These are phyloP conservation scores for Metellina segmentata DNA, from an alignment of 2,888 invertebrate genomes.

Conservation along the genomic window DNA sequence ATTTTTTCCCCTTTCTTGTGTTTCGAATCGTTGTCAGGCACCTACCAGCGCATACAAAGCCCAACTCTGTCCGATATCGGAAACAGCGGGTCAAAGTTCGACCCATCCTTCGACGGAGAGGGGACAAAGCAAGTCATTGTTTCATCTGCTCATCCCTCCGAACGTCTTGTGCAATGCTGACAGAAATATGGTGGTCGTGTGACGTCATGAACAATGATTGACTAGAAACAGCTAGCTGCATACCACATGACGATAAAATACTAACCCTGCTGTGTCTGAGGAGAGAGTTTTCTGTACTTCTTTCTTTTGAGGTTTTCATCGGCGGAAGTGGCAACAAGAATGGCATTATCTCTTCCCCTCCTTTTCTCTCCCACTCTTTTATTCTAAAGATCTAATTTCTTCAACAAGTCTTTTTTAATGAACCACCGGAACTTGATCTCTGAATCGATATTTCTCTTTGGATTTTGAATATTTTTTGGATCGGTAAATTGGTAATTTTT, in stretches of 20 bases:
- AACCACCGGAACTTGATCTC: too few species aligned
- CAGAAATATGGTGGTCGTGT: slow-evolving; percentile 69
- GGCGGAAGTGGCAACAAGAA: slow-evolving; percentile 51
- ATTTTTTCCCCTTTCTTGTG: slow-evolving; percentile 28
- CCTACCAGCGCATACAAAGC: slow-evolving; percentile 51
- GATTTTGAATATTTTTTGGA: too few species aligned
- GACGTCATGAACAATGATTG: slow-evolving; percentile 75
- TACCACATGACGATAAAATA: slow-evolving; percentile 59
- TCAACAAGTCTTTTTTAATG: too few species aligned
- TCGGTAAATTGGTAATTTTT: too few species aligned
- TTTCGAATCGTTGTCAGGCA: slow-evolving; percentile 42
- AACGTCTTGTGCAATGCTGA: slow-evolving; percentile 55
- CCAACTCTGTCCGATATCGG: slow-evolving; percentile 72
- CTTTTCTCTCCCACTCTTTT: not conserved
- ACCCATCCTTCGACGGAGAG: slow-evolving; percentile 54
- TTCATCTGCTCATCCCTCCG: not conserved
- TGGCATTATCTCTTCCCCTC: slow-evolving; percentile 17
- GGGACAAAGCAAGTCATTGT: slow-evolving; percentile 63
- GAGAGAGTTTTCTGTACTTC: slow-evolving; percentile 23
- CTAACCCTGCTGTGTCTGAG: slow-evolving; percentile 1
- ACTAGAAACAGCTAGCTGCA: slow-evolving; percentile 72
- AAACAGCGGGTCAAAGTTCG: slow-evolving; percentile 70
- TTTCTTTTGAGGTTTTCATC: slow-evolving; percentile 25
- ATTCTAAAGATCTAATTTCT: slow-evolving; percentile 5
- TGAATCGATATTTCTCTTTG: too few species aligned